A percentile compares a stretch with the other conserved stretches of the same genome.
These are phyloP conservation scores for Drosophila novamexicana DNA, from an alignment of 1,140 invertebrate genomes.

Conservation along the genomic window DNA sequence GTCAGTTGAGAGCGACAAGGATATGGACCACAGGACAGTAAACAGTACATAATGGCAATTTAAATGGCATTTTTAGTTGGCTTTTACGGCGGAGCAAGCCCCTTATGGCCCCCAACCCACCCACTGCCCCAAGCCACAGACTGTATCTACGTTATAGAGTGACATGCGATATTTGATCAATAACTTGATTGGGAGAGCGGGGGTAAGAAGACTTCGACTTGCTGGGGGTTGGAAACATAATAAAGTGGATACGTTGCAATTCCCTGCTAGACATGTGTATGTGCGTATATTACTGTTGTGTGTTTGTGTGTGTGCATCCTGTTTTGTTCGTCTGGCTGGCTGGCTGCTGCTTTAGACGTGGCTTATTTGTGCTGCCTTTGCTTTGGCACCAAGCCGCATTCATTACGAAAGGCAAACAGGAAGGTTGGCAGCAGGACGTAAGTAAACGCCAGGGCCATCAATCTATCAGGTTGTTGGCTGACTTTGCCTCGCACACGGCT, in stretches of 20 bases:
- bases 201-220: slow-evolving; percentile 3
- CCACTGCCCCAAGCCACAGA: background rate
- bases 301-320: slow-evolving; percentile 55
- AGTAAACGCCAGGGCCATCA: slow-evolving; percentile 61
- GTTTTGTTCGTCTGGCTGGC: slow-evolving; percentile 48
- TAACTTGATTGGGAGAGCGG: slow-evolving; percentile 48
- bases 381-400: slow-evolving; percentile 72
- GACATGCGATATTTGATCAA: slow-evolving; percentile 81
- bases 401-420: slow-evolving; percentile 81
- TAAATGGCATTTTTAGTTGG: slow-evolving; percentile 79
- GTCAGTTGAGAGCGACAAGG: slow-evolving; percentile 15
- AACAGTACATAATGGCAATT: slow-evolving; percentile 76
- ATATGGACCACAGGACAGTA: slow-evolving; percentile 56
- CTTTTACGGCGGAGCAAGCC: slow-evolving; percentile 56
- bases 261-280: slow-evolving; percentile 17
- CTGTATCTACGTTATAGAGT: slow-evolving; percentile 21
- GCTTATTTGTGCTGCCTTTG: slow-evolving; percentile 49
- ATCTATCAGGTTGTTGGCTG: slow-evolving; percentile 49
- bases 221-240: slow-evolving; percentile 38
- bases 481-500: slow-evolving; percentile 14
- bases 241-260: slow-evolving; percentile 29
- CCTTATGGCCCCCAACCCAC: slow-evolving; percentile 2
- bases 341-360: slow-evolving; percentile 27
- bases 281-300: background rate
- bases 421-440: slow-evolving; percentile 25